Percentiles rank a stretch among this genome's conserved stretches.
These are phyloP conservation scores for Melanotaenia parkinsoni DNA, from an alignment of 2,797 vertebrate species.

Conservation along the genomic window DNA sequence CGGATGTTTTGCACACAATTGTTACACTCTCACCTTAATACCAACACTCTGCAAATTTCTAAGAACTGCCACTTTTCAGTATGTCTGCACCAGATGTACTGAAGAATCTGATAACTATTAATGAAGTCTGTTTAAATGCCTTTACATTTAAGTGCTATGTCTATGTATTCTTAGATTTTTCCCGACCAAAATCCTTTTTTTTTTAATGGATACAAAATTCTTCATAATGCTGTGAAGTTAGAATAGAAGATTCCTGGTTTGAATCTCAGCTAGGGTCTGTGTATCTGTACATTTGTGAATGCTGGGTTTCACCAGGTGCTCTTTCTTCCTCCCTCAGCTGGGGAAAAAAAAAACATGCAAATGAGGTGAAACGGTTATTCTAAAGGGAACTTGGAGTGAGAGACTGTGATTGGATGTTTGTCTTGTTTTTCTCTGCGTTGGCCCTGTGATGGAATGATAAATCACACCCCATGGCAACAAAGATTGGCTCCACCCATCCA, in stretches of 20 bases:
- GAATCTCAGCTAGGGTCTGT: too few species aligned
- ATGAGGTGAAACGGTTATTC: too few species aligned
- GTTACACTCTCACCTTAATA: background rate
- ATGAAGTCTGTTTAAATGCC: background rate
- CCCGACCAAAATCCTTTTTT: background rate
- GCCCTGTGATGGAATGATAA: background rate
- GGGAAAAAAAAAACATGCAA: too few species aligned
- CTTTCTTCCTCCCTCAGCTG: too few species aligned
- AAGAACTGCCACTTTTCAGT: background rate
- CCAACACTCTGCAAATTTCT: background rate
- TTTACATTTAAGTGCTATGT: background rate
- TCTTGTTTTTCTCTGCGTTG: background rate
- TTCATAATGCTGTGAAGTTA: too few species aligned
- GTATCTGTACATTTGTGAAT: too few species aligned
- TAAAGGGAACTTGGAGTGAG: too few species aligned
- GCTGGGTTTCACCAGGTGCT: too few species aligned
- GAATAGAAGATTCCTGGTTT: too few species aligned
- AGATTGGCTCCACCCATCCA: too few species aligned
- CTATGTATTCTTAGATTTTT: background rate
- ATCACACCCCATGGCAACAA: background rate
- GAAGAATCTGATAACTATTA: background rate
- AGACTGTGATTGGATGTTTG: background rate
- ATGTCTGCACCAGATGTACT: background rate
- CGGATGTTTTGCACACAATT: background rate
- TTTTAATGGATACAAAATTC: background rate